Evolutionary conservation across 1,140 invertebrate species (phyloP), one percentile per base, ranked within the genome.

Genomic region (Prorops nasuta): DNA sequence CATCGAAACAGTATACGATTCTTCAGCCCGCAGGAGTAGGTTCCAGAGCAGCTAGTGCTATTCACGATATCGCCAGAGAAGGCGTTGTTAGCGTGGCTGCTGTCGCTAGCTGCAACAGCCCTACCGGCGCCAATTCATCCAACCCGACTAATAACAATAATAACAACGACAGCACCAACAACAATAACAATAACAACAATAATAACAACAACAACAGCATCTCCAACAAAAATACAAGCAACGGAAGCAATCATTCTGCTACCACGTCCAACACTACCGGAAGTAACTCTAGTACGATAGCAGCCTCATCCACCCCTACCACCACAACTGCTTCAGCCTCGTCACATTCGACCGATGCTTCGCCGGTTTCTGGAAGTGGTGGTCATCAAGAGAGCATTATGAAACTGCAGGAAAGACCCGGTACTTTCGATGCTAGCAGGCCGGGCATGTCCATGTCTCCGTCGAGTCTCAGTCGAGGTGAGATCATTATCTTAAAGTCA

Each of bases 1-100:
- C 68, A 24, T 78, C 76, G 51, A 83, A 90, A 71, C 89, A 91
- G 61, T 92, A 91, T 61, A 92, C 89, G 12, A 89, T 91, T 40
- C 76, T 91, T 14, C 90, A 92, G 65, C 89, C 89, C 1, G 89
- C 89, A 7, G 86, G 84, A 12, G 80, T 84, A 0, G 86, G 87
- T 2, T 90, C 88, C 3, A 81, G 88, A 21, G 87, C 87, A 0
- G 87, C 88, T 1, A 87, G 85, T 15, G 87, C 87, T 0, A 81
- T 91, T 39, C 88, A 91, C 63, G 89, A 91, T 63, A 79, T 81
- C 28, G 84, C 86, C 6, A 69, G 85, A 12, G 85, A 86, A 49
- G 84, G 84, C 31, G 83, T 85, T 19, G 78, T 84, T 2, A 81
- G 78, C 60, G 84, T 83, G 22, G 77, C 87, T 4, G 81, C 87